A percentile compares a stretch with the other conserved stretches of the same genome.
Conservation (phyloP, 2,888 invertebrate genomes). For the Blastobasis adustella region DNA sequence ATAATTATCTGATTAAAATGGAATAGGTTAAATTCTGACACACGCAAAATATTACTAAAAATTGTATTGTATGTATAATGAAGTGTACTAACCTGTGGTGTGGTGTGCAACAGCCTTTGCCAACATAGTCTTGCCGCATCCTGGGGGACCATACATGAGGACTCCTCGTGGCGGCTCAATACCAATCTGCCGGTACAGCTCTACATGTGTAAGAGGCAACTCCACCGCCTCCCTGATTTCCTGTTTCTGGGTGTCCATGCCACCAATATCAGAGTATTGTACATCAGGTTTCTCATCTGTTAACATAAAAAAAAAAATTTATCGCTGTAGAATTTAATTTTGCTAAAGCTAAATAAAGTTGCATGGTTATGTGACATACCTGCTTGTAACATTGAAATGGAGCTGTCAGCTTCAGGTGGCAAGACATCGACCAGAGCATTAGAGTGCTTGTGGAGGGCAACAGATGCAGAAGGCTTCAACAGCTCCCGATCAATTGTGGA, state of each 20-base stretch:
- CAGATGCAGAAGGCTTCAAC: slow-evolving; percentile 97
- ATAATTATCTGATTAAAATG: too few species aligned
- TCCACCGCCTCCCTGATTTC: slow-evolving; percentile 99
- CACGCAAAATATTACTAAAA: too few species aligned
- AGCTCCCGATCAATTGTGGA: slow-evolving; percentile 98
- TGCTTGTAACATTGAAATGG: slow-evolving; percentile 98
- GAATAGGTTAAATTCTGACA: too few species aligned
- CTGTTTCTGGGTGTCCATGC: slow-evolving; percentile 99
- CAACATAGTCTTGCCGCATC: slow-evolving; percentile 99
- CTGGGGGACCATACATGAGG: slow-evolving; percentile 99
- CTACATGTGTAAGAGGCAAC: slow-evolving; percentile 97
- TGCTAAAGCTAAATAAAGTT: background rate
- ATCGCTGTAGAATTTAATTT: background rate
- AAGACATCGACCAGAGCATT: slow-evolving; percentile 99
- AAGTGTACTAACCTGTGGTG: slow-evolving; percentile 83
- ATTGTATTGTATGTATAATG: too few species aligned
- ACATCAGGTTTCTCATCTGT: slow-evolving; percentile 98
- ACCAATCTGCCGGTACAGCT: slow-evolving; percentile 98
- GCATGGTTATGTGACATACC: slow-evolving; percentile 61
- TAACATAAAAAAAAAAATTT: background rate
- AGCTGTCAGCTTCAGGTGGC: slow-evolving; percentile 99
- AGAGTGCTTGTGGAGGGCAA: slow-evolving; percentile 98
- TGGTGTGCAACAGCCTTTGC: slow-evolving; percentile 99
- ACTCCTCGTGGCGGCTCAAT: slow-evolving; percentile 99
- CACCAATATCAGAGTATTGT: slow-evolving; percentile 97